Evolutionary conservation across 2,797 vertebrate species (phyloP), one percentile per base, ranked within the genome.

Genomic region (Lacerta agilis): DNA sequence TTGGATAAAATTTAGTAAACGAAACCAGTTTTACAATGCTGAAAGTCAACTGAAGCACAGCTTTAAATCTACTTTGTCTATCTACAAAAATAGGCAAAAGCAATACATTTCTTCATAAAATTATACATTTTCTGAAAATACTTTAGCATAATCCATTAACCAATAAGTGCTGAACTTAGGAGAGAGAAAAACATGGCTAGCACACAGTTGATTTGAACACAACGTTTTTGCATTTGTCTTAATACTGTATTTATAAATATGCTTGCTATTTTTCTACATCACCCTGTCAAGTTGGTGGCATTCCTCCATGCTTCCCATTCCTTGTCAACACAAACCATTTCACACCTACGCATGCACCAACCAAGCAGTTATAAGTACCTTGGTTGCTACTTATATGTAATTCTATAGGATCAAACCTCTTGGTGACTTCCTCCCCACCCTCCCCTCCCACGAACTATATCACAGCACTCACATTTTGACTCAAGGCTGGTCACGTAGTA

Each of bases 1-100:
- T 89, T 11, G 86, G 87, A 90, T 73, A 79, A 95, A 94, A 92
- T 45, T 58, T 79, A 82, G 88, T 69, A 49, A 87, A 41, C 55
- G 71, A 90, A 86, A 93, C 86, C 61, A 87, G 83, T 9, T 38
- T 79, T 25, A 76, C 55, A 79, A 43, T 4, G 27, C 84, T 90
- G 75, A 73, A 84, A 93, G 45, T 72, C 38, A 89, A 81, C 64
- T 90, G 84, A 90, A 79, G 3, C 1, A 85, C 73, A 86, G 80
- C 76, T 93, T 92, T 90, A 83, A 80, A 29, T 89, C 84, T 72
- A 84, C 85, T 87, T 86, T 45, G 38, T 73, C 15, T 20, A 38
- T 90, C 88, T 95, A 93, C 83, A 95, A 94, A 94, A 95, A 94
- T 91, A 95, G 92, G 84, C 89, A 79, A 88, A 86, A 89, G 86